phyloP scores from a whole-genome alignment of 1,140 invertebrate species.

The Helicoverpa armigera region DNA sequence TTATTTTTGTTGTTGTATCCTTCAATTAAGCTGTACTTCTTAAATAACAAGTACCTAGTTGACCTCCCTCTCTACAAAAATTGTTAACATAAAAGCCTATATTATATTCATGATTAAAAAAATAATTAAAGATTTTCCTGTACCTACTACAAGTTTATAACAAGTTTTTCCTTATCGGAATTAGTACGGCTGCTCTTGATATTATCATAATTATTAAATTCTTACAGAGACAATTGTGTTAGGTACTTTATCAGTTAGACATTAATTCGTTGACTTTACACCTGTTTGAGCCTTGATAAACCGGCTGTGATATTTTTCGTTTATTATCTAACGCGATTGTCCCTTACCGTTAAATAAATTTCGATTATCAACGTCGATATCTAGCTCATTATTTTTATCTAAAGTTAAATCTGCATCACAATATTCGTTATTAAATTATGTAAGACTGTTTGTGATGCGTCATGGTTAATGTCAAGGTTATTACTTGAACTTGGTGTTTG shows the following conservation, averaged over 20 bases:
- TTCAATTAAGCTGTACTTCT: too few species aligned
- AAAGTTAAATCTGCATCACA: background rate
- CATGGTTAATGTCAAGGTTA: constrained; percentile 14
- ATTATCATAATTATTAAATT: background rate
- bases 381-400: background rate
- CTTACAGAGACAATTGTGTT: background rate
- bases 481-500: constrained; percentile 13
- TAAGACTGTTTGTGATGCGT: background rate
- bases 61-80: background rate
- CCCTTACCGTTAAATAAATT: background rate
- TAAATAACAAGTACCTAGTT: background rate
- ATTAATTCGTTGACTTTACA: background rate
- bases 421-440: background rate
- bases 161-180: background rate
- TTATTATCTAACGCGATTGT: too few species aligned
- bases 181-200: background rate
- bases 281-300: background rate
- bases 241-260: background rate
- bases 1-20: too few species aligned
- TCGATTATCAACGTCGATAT: background rate
- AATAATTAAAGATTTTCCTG: background rate
- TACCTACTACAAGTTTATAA: background rate
- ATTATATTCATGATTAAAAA: background rate
- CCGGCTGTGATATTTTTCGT: too few species aligned
- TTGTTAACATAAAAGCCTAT: background rate